Base-by-base conservation (phyloP, 2,113 vertebrate genomes). In the Gasterosteus nipponicus region DNA sequence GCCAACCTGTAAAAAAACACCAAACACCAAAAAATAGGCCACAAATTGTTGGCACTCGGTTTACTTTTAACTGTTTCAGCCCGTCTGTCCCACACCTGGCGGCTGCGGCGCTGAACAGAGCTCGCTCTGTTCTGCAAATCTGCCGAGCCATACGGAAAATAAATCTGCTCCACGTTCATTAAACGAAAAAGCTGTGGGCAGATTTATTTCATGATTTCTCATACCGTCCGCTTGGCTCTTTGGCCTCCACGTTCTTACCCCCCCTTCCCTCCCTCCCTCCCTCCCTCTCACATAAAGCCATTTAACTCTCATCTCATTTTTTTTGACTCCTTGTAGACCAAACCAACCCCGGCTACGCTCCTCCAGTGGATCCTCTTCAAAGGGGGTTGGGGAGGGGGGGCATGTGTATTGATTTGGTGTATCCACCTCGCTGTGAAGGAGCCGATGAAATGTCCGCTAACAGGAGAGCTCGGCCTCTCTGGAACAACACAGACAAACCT, bases 151-250 rank as follows among this genome's bases (percentile, higher is more conserved):
- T 68, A 86, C 75, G 86, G 91, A 92, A 93, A 93, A 92, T 92
- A 93, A 91, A 92, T 90, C 88, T 89, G 82, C 82, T 72, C 78
- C 84, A 78, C 79, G 68, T 92, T 92, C 89, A 90, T 94, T 91
- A 90, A 84, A 92, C 84, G 85, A 88, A 92, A 91, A 90, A 90
- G 83, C 87, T 93, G 88, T 86, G 82, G 84, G 89, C 92, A 90
- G 89, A 92, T 89, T 93, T 91, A 89, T 88, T 92, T 91, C 89
- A 93, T 91, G 87, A 89, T 92, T 69, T 77, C 71, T 87, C 83
- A 62, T 86, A 64, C 46, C 35, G 53, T 78, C 59, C 19, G 22
- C 75, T 73, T 78, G 68, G 63, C 63, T 66, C 73, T 68, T 69
- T 51, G 33, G 58, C 65, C 35, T 72, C 56, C 44, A 18, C 35